Conservation (phyloP, 2,113 vertebrate genomes). For the Ardeotis arabs region DNA sequence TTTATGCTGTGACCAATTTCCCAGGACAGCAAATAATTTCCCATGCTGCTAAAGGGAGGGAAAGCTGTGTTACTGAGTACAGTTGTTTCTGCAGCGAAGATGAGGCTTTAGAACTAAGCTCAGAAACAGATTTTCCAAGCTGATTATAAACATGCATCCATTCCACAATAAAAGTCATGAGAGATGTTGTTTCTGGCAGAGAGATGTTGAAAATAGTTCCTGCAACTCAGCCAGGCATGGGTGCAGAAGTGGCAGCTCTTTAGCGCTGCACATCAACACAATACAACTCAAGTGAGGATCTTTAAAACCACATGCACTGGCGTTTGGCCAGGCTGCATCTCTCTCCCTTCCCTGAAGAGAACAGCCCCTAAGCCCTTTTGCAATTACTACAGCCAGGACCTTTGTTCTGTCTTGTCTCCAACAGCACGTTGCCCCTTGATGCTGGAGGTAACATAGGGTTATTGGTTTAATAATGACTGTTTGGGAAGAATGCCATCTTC, state of each 20-base stretch:
- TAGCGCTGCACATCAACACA: not conserved
- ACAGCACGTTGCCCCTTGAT: constrained; percentile 28
- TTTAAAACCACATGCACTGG: constrained; percentile 14
- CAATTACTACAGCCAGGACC: not conserved
- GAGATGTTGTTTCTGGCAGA: not conserved
- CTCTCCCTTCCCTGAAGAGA: constrained; percentile 10
- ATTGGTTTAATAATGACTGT: constrained; percentile 45
- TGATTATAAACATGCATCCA: not conserved
- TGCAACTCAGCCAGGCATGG: not conserved
- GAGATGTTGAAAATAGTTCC: not conserved
- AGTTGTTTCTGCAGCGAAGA: constrained; percentile 38
- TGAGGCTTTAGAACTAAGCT: constrained; percentile 4
- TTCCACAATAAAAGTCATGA: constrained; percentile 10
- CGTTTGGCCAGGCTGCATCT: constrained; percentile 11
- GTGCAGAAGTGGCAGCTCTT: constrained; percentile 36
- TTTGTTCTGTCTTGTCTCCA: constrained; percentile 60
- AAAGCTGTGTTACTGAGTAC: not conserved
- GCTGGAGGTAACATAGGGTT: constrained; percentile 32
- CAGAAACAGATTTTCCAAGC: constrained; percentile 37
- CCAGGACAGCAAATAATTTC: constrained; percentile 40
- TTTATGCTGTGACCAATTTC: constrained; percentile 21
- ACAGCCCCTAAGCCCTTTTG: constrained; percentile 26
- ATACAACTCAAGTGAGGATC: not conserved
- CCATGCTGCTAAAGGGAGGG: not conserved
- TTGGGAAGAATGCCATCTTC: constrained; percentile 59